A percentile compares a stretch with the other conserved stretches of the same genome.
Conservation (phyloP, 2,888 invertebrate species). For the Melitaea athalia region DNA sequence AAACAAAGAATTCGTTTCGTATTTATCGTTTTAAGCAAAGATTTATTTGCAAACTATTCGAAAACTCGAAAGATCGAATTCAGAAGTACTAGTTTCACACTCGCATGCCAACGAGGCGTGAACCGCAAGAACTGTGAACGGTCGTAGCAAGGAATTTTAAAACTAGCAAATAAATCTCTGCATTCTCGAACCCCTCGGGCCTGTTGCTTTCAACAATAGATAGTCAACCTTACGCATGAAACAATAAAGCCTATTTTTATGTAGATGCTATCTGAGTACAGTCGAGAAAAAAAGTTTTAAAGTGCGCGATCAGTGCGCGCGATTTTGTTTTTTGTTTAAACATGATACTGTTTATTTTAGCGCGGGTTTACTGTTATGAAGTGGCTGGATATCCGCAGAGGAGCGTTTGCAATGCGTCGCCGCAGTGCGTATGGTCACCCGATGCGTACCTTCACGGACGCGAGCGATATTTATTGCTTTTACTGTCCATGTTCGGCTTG, state of each 20-base stretch:
- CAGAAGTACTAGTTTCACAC: constrained; percentile 27
- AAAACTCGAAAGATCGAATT: constrained; percentile 35
- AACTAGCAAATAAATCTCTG: constrained; percentile 38
- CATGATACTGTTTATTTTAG: constrained; percentile 30
- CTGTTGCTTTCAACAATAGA: constrained; percentile 24
- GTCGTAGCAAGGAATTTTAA: constrained; percentile 37
- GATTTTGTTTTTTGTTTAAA: constrained; percentile 29
- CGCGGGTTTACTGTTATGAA: constrained; percentile 25
- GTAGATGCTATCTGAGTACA: neutral
- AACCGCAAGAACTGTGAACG: constrained; percentile 36
- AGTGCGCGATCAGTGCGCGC: constrained; percentile 10
- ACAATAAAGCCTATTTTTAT: constrained; percentile 14
- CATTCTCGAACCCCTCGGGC: constrained; percentile 30
- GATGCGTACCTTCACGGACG: constrained; percentile 29
- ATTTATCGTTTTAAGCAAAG: constrained; percentile 33
- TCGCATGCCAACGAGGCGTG: constrained; percentile 35
- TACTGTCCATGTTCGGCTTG: constrained; percentile 31
- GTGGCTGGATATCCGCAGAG: constrained; percentile 19
- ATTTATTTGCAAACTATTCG: constrained; percentile 36
- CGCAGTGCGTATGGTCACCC: constrained; percentile 32
- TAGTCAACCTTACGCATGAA: constrained; percentile 17
- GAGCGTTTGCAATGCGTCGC: constrained; percentile 25
- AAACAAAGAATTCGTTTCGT: constrained; percentile 23
- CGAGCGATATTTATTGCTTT: constrained; percentile 39
- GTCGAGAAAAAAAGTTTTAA: constrained; percentile 17